Evolutionary conservation across 2,113 vertebrate species (phyloP), one percentile per base, ranked within the genome.

Genomic region (Scomber scombrus): DNA sequence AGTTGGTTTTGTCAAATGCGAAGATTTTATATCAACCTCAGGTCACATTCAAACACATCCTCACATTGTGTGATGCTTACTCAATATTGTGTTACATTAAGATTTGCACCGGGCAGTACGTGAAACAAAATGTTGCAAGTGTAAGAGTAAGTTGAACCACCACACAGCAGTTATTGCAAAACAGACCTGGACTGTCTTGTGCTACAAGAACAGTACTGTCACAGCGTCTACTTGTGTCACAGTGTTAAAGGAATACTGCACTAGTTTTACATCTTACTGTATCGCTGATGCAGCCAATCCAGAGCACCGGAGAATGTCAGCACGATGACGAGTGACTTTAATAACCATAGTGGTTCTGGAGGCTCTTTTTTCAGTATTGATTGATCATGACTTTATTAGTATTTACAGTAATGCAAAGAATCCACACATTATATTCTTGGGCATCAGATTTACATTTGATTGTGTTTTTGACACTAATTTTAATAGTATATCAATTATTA

Each of bases 21-120:
- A 61, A 31, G 54, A 58, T 65, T 70, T 66, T 40, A 57, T 70
- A 74, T 71, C 45, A 57, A 29, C 61, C n/a, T 21, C n/a, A 19
- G 16, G 16, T 63, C 47, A 29, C 15, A 12, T 45, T 69, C 16
- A 34, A 54, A 68, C 47, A 63, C 19, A 34, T 26, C 6, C 29
- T 61, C 49, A 26, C 15, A 56, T 10, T 62, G 65, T 64, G 50
- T 18, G 73, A 62, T 18, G 46, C 51, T 70, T 65, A 19, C 46
- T 64, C 26, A 66, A 29, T 31, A 55, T 19, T n/a, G 10, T 46
- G 46, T 65, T 64, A 49, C 15, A 11, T 72, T 58, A 75, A 58
- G 14, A 50, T 56, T n/a, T 68, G 34, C 9, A 72, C 61, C 46
- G 9, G 21, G 61, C 19, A 31, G 54, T 7, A 45, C 29, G 15